These are phyloP conservation scores for Meliscaeva auricollis DNA, from an alignment of 2,888 invertebrate species.

Conservation along the genomic window DNA sequence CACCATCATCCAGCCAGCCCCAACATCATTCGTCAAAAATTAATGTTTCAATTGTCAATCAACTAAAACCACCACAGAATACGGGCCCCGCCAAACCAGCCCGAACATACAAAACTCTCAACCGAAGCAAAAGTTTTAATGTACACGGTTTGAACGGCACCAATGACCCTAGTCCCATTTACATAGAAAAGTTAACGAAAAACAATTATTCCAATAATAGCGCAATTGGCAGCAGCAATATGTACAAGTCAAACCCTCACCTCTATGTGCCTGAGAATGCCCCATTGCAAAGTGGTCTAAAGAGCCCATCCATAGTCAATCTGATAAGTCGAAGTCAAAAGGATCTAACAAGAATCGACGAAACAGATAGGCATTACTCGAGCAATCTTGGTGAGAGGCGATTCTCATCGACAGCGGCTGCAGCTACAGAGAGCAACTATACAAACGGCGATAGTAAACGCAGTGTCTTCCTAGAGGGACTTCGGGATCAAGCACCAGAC, in stretches of 20 bases:
- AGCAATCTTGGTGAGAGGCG: slow-evolving; percentile 73
- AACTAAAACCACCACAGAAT: slow-evolving; percentile 82
- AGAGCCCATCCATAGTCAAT: slow-evolving; percentile 94
- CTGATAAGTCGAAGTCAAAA: slow-evolving; percentile 93
- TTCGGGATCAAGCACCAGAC: slow-evolving; percentile 89
- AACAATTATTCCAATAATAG: slow-evolving; percentile 82
- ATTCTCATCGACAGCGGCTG: slow-evolving; percentile 58
- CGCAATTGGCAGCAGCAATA: slow-evolving; percentile 79
- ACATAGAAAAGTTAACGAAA: slow-evolving; percentile 82
- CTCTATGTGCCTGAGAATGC: slow-evolving; percentile 87
- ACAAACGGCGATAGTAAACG: slow-evolving; percentile 86
- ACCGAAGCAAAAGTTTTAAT: slow-evolving; percentile 94
- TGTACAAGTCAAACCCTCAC: slow-evolving; percentile 92
- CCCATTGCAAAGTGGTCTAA: slow-evolving; percentile 84
- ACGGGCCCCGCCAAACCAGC: slow-evolving; percentile 91
- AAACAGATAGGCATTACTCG: slow-evolving; percentile 79
- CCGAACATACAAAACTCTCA: slow-evolving; percentile 90
- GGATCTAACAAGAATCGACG: slow-evolving; percentile 88
- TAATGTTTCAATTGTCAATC: slow-evolving; percentile 88
- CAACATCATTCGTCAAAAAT: slow-evolving; percentile 85
- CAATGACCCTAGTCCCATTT: slow-evolving; percentile 84
- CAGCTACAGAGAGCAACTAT: slow-evolving; percentile 48
- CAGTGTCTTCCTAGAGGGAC: slow-evolving; percentile 87
- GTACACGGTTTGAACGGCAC: slow-evolving; percentile 87
- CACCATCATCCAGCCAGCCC: slow-evolving; percentile 60